phyloP scores from a whole-genome alignment of 2,797 vertebrate genomes.

The Enteromius viviparus region DNA sequence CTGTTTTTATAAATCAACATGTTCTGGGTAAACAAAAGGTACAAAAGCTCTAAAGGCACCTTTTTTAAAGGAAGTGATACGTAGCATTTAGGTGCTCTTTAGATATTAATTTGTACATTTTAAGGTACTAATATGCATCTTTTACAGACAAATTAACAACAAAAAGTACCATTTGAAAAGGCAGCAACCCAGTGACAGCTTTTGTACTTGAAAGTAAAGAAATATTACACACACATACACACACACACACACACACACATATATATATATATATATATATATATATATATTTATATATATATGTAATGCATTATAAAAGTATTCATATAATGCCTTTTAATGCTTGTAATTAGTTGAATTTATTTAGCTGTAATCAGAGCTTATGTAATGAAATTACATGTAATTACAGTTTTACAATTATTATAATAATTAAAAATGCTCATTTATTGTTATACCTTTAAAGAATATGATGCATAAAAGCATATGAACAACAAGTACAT shows the following conservation, averaged over 20 bases:
- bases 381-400: neutral
- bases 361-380: neutral
- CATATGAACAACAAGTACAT: conserved; percentile 2
- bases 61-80: neutral
- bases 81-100: neutral
- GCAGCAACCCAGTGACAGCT: neutral
- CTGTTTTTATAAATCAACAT: neutral
- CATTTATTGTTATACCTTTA: neutral
- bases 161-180: neutral
- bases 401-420: neutral
- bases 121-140: neutral
- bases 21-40: neutral
- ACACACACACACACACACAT: too few species aligned
- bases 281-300: too few species aligned
- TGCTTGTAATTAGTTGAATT: neutral
- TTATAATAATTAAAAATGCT: neutral
- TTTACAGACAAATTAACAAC: neutral
- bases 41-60: neutral
- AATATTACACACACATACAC: too few species aligned
- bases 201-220: neutral
- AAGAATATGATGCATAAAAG: neutral
- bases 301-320: neutral
- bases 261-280: too few species aligned
- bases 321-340: neutral
- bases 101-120: neutral